These are phyloP conservation scores for Lycophotia porphyrea DNA, from an alignment of 2,888 invertebrate species.

Conservation along the genomic window DNA sequence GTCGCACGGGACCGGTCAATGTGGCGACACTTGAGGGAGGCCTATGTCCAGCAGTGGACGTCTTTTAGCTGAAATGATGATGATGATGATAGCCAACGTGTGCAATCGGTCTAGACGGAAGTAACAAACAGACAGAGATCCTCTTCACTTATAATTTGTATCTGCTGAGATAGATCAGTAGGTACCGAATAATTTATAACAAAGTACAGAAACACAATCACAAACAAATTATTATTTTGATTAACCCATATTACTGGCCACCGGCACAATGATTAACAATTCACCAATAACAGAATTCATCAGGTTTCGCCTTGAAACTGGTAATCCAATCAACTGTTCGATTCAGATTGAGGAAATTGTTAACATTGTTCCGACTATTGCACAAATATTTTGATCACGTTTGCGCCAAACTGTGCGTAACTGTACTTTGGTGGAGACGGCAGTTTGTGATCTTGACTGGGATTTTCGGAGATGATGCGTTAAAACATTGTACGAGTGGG, in stretches of 20 bases:
- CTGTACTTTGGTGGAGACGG: constrained; percentile 26
- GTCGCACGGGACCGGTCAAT: too few relatives aligned
- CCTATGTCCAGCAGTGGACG: too few relatives aligned
- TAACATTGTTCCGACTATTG: constrained; percentile 42
- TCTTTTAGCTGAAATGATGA: too few relatives aligned
- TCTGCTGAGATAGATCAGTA: neutral
- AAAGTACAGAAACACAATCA: constrained; percentile 13
- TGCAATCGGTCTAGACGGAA: neutral
- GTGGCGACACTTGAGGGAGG: too few relatives aligned
- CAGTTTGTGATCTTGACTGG: constrained; percentile 32
- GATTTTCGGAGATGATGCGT: constrained; percentile 38
- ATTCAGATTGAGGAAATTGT: constrained; percentile 59
- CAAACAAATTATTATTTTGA: constrained; percentile 41
- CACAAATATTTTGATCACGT: constrained; percentile 67
- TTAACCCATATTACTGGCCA: constrained; percentile 16
- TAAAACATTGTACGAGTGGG: constrained; percentile 10
- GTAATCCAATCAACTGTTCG: constrained; percentile 57
- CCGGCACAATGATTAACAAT: constrained; percentile 47
- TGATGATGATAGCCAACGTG: neutral
- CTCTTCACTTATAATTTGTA: neutral
- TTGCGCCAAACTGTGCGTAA: constrained; percentile 55
- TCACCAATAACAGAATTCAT: constrained; percentile 49
- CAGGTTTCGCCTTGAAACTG: constrained; percentile 45
- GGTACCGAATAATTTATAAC: neutral
- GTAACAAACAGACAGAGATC: neutral